Evolutionary conservation across 2,113 vertebrate species (phyloP).

Genomic region (Sialia sialis): DNA sequence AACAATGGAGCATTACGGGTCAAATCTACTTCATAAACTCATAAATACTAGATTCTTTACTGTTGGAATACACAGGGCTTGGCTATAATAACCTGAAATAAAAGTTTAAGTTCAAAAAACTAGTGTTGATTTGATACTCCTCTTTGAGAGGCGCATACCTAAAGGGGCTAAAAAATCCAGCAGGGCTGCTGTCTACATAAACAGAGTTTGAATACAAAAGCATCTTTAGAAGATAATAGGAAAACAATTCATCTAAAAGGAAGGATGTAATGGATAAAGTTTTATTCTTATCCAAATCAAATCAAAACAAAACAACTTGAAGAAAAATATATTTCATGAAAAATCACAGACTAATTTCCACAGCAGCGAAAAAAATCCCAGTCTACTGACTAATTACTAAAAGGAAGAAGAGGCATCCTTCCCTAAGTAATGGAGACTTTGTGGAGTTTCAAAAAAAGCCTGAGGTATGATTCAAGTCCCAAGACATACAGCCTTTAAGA

Average conservation of each 20-base stretch:
- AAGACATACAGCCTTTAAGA: not conserved
- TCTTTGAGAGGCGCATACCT: not conserved
- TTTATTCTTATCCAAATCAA: not conserved
- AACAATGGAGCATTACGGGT: not conserved
- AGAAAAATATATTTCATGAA: not conserved
- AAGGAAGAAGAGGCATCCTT: not conserved
- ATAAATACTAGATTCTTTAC: not conserved
- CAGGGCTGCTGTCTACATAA: not conserved
- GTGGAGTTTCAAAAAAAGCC: not conserved
- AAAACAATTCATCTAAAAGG: not conserved
- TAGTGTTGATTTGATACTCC: not conserved
- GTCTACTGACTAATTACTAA: not conserved
- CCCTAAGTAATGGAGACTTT: not conserved
- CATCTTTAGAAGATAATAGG: not conserved
- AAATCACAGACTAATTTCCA: not conserved
- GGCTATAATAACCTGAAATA: not conserved
- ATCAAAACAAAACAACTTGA: not conserved
- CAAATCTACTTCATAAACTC: not conserved
- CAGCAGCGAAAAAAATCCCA: accelerated
- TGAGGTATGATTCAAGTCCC: not conserved
- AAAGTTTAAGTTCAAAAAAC: not conserved
- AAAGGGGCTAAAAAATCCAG: not conserved
- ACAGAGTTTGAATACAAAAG: not conserved
- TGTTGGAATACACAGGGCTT: not conserved
- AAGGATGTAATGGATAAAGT: not conserved